These are phyloP conservation scores for Drosophila ficusphila DNA, from an alignment of 1,140 invertebrate genomes.

Conservation along the genomic window DNA sequence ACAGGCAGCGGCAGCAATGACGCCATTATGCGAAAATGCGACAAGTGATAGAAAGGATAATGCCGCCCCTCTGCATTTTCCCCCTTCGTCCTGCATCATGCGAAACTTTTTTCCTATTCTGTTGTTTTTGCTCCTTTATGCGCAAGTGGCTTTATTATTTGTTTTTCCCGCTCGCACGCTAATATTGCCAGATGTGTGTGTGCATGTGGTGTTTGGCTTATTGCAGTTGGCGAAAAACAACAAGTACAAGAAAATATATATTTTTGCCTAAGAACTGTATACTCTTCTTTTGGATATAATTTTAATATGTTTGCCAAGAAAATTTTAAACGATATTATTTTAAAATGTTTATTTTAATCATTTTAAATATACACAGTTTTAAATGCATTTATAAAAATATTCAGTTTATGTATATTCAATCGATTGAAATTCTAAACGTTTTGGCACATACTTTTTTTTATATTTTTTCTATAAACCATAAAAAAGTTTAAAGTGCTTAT, in stretches of 20 bases:
- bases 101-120: slow-evolving; percentile 41
- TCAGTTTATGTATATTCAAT: too few species aligned
- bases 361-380: too few species aligned
- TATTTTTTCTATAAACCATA: too few species aligned
- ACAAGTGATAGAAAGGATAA: slow-evolving; percentile 78
- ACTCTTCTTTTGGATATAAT: too few species aligned
- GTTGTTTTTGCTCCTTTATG: slow-evolving; percentile 43
- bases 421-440: too few species aligned
- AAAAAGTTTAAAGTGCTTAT: too few species aligned
- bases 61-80: slow-evolving; percentile 31
- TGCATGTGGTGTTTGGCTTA: slow-evolving; percentile 8
- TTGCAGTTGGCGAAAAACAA: slow-evolving; percentile 25
- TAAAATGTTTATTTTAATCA: too few species aligned
- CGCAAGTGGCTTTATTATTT: slow-evolving; percentile 77
- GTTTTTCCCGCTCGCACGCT: slow-evolving; percentile 61
- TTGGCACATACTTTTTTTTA: too few species aligned
- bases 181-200: slow-evolving; percentile 41
- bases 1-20: slow-evolving; percentile 32
- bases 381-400: too few species aligned
- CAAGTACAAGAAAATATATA: background rate
- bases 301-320: too few species aligned
- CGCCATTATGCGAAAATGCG: slow-evolving; percentile 77
- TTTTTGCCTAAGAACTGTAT: background rate
- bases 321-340: too few species aligned
- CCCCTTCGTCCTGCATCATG: slow-evolving; percentile 14